Evolutionary conservation across 1,140 invertebrate species (phyloP), one percentile per base, ranked within the genome.

Genomic region (Plectus sambesii): DNA sequence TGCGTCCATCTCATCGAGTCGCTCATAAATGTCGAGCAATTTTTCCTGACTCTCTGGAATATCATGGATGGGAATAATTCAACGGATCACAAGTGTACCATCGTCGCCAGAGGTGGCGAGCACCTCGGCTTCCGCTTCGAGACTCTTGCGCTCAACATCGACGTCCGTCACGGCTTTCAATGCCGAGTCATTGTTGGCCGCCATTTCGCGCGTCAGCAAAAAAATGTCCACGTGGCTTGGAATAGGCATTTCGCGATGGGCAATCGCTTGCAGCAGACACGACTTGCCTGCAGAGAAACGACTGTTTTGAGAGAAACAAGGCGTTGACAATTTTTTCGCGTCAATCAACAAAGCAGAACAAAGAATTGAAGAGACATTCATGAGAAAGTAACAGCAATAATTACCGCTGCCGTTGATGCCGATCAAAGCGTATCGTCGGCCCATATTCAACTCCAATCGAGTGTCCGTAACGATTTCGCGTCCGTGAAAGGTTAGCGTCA

Each of bases 401-500:
- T 76, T 78, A 79, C 90, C 92, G 72, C 85, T 87, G 47, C 93
- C 93, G 75, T 98, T 98, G 1, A 85, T 74, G 48, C 94, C 94
- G 59, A 99, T 81, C 0, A 99, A 76, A 59, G 93, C 94, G 72
- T 98, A 98, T 58, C 93, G 79, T 59, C 89, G 75, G 0, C 92
- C 90, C 70, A 87, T 92, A 75, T 96, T 98, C 62, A 99, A 77
- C 72, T 98, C 93, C 0, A 98, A 74, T 69, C 86, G 82, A 0
- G 93, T 93, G 70, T 99, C 94, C 66, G 85, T 83, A 40, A 98
- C 76, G 48, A 99, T 75, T 75, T 98, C 94, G 60, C 81, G 79
- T 39, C 94, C 94, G 70, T 98, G 92, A 71, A 98, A 99, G 40
- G 88, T 96, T 43, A 99, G 87, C 27, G 90, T 93, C 65, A 98